Evolutionary conservation across 2,797 vertebrate species (phyloP).

Genomic region (Yasuhikotakia modesta): DNA sequence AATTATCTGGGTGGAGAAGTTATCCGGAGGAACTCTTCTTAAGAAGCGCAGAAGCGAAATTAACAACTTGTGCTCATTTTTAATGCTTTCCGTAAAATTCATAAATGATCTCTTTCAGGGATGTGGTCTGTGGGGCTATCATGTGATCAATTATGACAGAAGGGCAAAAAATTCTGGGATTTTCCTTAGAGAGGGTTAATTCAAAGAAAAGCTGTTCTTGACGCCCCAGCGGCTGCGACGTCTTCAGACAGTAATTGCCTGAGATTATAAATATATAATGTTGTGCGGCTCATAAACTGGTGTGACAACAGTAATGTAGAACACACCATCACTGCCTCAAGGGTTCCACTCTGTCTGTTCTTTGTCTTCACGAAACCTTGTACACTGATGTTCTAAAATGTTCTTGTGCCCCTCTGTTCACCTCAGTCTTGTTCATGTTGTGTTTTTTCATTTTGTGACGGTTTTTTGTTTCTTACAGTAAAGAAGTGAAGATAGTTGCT

Average conservation of each 20-base stretch:
- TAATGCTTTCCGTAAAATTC: constrained; percentile 23
- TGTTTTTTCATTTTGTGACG: neutral
- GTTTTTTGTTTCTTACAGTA: too few relatives aligned
- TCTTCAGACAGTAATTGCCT: constrained; percentile 38
- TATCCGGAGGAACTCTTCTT: constrained; percentile 1
- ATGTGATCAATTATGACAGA: constrained; percentile 23
- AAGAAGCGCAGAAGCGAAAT: neutral
- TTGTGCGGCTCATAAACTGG: constrained; percentile 37
- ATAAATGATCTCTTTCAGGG: constrained; percentile 16
- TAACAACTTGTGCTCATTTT: constrained; percentile 36
- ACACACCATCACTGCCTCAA: constrained; percentile 25
- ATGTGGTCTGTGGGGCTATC: constrained; percentile 19
- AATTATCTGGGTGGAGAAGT: constrained; percentile 26
- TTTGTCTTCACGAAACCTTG: constrained; percentile 9
- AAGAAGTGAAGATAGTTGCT: too few relatives aligned
- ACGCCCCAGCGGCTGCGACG: too few relatives aligned
- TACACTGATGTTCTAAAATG: neutral
- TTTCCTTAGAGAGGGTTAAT: constrained; percentile 44
- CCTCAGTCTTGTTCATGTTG: neutral
- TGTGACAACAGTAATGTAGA: constrained; percentile 34
- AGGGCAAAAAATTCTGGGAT: constrained; percentile 24
- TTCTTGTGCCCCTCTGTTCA: constrained; percentile 27
- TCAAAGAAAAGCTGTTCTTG: constrained; percentile 46
- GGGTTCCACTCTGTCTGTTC: constrained; percentile 10
- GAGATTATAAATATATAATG: constrained; percentile 53